Conservation (phyloP, 1,140 invertebrate species). For the Laupala kohalensis region DNA sequence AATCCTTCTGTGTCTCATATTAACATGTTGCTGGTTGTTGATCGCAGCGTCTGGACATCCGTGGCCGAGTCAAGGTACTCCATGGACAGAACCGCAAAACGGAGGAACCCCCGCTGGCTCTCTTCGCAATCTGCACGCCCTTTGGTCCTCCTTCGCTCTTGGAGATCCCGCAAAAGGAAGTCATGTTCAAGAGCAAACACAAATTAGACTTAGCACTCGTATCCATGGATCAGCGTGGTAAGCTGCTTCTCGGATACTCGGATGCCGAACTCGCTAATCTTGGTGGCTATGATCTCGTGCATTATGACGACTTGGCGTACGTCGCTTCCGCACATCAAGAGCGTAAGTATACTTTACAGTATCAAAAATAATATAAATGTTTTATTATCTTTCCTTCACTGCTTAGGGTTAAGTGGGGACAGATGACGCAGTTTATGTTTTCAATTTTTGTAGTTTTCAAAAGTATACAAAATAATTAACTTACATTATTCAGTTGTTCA, state of each 20-base stretch:
- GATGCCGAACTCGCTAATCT: constrained; percentile 83
- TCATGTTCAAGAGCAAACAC: constrained; percentile 99
- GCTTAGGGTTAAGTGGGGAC: too few relatives aligned
- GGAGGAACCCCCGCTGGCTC: constrained; percentile 80
- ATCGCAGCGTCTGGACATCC: constrained; percentile 88
- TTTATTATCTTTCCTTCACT: too few relatives aligned
- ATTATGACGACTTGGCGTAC: constrained; percentile 93
- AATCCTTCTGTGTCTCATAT: too few relatives aligned
- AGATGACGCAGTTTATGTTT: too few relatives aligned
- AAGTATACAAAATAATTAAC: too few relatives aligned
- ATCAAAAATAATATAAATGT: too few relatives aligned
- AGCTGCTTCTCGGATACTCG: constrained; percentile 84
- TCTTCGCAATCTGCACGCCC: constrained; percentile 95
- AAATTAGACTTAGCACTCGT: constrained; percentile 90
- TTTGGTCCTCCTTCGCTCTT: constrained; percentile 88
- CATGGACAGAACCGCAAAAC: constrained; percentile 92
- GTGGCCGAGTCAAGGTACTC: constrained; percentile 87
- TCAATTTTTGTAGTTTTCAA: too few relatives aligned
- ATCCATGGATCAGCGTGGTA: constrained; percentile 95
- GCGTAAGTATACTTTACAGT: constrained; percentile 61
- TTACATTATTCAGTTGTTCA: too few relatives aligned
- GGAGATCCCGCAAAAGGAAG: constrained; percentile 84
- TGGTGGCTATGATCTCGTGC: constrained; percentile 92
- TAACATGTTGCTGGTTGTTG: not conserved
- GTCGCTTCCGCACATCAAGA: constrained; percentile 98